Conservation (phyloP, 2,113 vertebrate genomes). For the Bagarius yarrelli region DNA sequence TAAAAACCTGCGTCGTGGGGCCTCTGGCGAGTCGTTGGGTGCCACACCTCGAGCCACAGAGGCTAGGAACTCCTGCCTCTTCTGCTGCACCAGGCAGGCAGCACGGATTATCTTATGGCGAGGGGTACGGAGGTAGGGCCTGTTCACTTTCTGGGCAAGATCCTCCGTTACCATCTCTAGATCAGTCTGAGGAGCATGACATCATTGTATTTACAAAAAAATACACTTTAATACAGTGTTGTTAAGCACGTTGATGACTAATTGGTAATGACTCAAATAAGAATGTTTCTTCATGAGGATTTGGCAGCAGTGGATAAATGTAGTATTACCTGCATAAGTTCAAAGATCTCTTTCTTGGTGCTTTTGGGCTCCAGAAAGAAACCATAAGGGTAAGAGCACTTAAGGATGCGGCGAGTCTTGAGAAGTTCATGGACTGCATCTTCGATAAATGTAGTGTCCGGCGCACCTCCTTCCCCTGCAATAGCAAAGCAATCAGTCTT, state of each 20-base stretch:
- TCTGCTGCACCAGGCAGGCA: conserved; percentile 94
- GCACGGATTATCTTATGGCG: conserved; percentile 97
- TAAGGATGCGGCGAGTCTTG: conserved; percentile 96
- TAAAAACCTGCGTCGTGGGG: conserved; percentile 86
- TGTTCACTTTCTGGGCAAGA: conserved; percentile 97
- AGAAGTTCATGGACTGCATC: conserved; percentile 95
- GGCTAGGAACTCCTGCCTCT: conserved; percentile 94
- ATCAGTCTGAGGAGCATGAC: conserved; percentile 80
- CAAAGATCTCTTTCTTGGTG: conserved; percentile 99
- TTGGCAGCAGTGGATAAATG: not conserved
- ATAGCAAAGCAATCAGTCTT: not conserved
- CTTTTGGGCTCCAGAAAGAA: conserved; percentile 99
- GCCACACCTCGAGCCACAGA: conserved; percentile 95
- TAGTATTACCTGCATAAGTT: conserved; percentile 91
- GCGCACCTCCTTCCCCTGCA: conserved; percentile 87
- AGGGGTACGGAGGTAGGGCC: conserved; percentile 95
- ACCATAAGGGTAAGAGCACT: conserved; percentile 99
- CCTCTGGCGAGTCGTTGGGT: conserved; percentile 94
- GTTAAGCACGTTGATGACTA: not conserved
- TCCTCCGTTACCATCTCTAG: conserved; percentile 99
- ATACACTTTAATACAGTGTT: not conserved
- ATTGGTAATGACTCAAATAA: not conserved
- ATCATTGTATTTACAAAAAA: not conserved
- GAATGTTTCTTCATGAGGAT: not conserved
- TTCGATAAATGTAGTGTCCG: conserved; percentile 98